phyloP scores from a whole-genome alignment of 1,140 invertebrate species.

The Chironomus tepperi region DNA sequence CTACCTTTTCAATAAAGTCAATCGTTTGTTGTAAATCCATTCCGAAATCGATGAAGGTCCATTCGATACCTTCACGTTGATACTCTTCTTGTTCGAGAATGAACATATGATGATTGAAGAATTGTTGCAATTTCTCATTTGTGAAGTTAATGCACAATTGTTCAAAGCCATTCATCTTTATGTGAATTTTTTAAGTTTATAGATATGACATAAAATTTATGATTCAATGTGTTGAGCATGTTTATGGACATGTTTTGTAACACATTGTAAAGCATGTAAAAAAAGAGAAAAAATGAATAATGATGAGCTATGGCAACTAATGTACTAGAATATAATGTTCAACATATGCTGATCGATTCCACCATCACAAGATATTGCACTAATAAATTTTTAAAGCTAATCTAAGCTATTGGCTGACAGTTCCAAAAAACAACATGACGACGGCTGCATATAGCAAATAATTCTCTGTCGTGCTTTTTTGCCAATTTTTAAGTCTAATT shows the following conservation, averaged over 20 bases:
- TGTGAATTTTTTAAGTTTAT: too few relatives aligned
- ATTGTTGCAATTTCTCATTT: slow-evolving; percentile 99
- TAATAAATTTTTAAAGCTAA: too few relatives aligned
- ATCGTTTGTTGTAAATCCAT: slow-evolving; percentile 98
- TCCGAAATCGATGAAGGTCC: slow-evolving; percentile 99
- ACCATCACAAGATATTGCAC: too few relatives aligned
- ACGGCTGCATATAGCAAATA: too few relatives aligned
- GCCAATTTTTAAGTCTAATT: neutral
- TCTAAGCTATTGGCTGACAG: too few relatives aligned
- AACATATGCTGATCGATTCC: too few relatives aligned
- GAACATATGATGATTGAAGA: slow-evolving; percentile 99
- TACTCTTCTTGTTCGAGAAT: slow-evolving; percentile 99
- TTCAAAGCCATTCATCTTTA: slow-evolving; percentile 96
- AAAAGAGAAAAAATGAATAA: too few relatives aligned
- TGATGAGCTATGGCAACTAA: too few relatives aligned
- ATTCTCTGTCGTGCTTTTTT: too few relatives aligned
- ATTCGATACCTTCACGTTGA: slow-evolving; percentile 94
- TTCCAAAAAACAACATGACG: too few relatives aligned
- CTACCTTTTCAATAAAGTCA: slow-evolving; percentile 98
- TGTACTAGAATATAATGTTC: too few relatives aligned
- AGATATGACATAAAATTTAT: slow-evolving; percentile 31
- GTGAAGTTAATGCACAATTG: slow-evolving; percentile 99
- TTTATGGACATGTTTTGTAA: neutral
- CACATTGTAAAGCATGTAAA: neutral
- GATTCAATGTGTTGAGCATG: neutral